Conservation (phyloP, 2,113 vertebrate genomes). For the Rhombomys opimus region DNA sequence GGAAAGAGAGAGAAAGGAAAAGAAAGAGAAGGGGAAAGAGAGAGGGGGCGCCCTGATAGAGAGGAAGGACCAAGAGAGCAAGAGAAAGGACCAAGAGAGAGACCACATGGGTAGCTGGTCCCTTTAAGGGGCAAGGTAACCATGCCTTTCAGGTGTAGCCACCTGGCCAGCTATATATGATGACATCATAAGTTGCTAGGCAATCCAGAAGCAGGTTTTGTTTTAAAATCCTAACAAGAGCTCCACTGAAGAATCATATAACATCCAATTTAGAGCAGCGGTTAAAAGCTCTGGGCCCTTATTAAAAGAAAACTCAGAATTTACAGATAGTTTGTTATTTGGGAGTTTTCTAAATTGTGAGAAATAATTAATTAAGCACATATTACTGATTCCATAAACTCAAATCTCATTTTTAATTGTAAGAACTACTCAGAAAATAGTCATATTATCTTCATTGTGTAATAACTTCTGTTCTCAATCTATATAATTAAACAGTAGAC, state of each 20-base stretch:
- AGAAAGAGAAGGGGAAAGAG: too few relatives aligned
- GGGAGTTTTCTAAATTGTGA: not conserved
- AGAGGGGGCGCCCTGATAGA: too few relatives aligned
- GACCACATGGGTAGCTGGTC: too few relatives aligned
- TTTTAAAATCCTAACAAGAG: not conserved
- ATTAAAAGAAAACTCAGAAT: not conserved
- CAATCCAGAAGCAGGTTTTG: too few relatives aligned
- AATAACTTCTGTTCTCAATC: not conserved
- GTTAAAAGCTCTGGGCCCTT: not conserved
- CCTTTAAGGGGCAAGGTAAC: too few relatives aligned
- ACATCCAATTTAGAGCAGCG: not conserved
- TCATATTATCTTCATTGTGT: not conserved
- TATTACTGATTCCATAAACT: not conserved
- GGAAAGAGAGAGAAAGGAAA: too few relatives aligned
- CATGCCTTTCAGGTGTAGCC: too few relatives aligned
- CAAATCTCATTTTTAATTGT: not conserved
- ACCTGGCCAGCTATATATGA: too few relatives aligned
- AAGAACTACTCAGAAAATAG: not conserved
- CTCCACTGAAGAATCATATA: not conserved
- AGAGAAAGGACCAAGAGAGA: too few relatives aligned
- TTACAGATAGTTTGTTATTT: not conserved
- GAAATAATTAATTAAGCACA: not conserved
- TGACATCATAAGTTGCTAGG: too few relatives aligned
- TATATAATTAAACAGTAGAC: not conserved
- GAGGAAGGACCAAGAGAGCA: too few relatives aligned